Evolutionary conservation across 2,797 vertebrate genomes (phyloP).

Genomic region (Benthosema pterotum): DNA sequence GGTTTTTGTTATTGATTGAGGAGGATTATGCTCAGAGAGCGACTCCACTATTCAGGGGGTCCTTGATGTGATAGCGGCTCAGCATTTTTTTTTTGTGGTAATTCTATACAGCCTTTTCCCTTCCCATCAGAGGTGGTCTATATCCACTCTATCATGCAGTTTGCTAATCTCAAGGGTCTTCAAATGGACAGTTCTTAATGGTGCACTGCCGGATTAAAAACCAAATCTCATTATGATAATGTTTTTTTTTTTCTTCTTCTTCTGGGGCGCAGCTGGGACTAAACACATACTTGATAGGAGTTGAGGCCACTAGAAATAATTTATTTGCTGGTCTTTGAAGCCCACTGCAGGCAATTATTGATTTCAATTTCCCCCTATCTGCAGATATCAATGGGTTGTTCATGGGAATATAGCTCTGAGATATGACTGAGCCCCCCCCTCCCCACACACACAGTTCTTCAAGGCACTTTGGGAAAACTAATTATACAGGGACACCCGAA

Average conservation of each 20-base stretch:
- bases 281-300: conserved; percentile 32
- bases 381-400: conserved; percentile 13
- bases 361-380: conserved; percentile 37
- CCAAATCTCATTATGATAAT: not conserved
- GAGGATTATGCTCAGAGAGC: conserved; percentile 14
- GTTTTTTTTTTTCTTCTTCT: conserved; percentile 8
- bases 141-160: not conserved
- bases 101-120: not conserved
- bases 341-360: conserved; percentile 25
- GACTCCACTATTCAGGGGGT: conserved; percentile 5
- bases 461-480: conserved; percentile 48
- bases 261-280: conserved; percentile 11
- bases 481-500: conserved; percentile 44
- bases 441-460: too few relatives aligned
- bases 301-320: conserved; percentile 18
- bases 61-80: not conserved
- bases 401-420: conserved; percentile 40
- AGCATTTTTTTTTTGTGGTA: conserved; percentile 10
- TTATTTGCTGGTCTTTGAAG: conserved; percentile 5
- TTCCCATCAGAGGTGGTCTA: not conserved
- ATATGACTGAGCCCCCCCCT: conserved; percentile 16
- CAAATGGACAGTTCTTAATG: not conserved
- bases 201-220: not conserved
- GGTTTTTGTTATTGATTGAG: conserved; percentile 22
- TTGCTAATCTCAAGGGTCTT: conserved; percentile 1